Evolutionary conservation across 2,797 vertebrate genomes (phyloP).

Genomic region (Aythya fuligula): DNA sequence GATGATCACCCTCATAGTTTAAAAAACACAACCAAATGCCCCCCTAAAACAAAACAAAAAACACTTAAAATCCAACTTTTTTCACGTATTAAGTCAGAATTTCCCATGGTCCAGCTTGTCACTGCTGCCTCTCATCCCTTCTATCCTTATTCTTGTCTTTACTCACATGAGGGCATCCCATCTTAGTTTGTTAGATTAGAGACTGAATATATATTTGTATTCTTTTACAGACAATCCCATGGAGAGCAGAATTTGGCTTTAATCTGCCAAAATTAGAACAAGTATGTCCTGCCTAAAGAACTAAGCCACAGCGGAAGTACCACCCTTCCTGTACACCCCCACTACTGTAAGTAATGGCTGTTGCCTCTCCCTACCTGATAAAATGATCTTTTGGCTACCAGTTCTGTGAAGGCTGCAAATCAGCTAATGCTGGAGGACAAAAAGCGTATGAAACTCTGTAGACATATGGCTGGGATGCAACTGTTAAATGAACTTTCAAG

Average conservation of each 20-base stretch:
- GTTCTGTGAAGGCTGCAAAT: background rate
- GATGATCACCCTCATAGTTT: background rate
- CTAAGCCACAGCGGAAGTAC: background rate
- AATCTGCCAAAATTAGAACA: background rate
- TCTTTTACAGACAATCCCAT: accelerated
- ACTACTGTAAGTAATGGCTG: background rate
- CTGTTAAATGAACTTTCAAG: background rate
- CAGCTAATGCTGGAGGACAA: background rate
- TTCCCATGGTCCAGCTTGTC: background rate
- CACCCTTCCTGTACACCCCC: background rate
- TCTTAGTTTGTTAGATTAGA: background rate
- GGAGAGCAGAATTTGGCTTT: background rate
- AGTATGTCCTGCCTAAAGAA: background rate
- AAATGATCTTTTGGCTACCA: background rate
- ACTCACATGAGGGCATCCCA: background rate
- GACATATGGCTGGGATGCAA: background rate
- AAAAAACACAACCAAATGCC: background rate
- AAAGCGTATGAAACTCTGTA: background rate
- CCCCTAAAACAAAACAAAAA: background rate
- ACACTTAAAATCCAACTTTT: background rate
- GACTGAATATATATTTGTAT: background rate
- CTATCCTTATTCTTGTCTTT: background rate
- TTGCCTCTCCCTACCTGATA: background rate
- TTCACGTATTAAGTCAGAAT: background rate
- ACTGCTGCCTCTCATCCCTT: background rate